These are phyloP conservation scores for Forbesichthys agassizii DNA, from an alignment of 2,113 vertebrate genomes.

Conservation along the genomic window DNA sequence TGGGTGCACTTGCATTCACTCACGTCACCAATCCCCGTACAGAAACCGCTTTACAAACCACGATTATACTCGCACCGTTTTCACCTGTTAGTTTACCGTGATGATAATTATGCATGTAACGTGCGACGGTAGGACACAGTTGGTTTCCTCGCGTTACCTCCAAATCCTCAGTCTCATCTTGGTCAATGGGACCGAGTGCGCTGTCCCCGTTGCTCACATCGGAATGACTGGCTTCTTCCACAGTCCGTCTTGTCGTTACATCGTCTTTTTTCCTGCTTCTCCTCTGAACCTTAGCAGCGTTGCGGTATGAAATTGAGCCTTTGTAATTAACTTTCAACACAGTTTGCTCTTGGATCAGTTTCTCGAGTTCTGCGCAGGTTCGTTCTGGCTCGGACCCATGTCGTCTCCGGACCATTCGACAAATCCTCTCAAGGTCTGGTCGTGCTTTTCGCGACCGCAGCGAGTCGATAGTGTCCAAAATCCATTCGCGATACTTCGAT, in stretches of 20 bases:
- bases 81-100: slow-evolving; percentile 53
- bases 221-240: slow-evolving; percentile 76
- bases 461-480: slow-evolving; percentile 91
- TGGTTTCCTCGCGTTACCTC: slow-evolving; percentile 58
- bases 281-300: slow-evolving; percentile 85
- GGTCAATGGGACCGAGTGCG: slow-evolving; percentile 72
- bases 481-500: slow-evolving; percentile 87
- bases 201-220: slow-evolving; percentile 78
- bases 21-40: slow-evolving; percentile 50
- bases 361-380: slow-evolving; percentile 88
- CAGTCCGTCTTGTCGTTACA: slow-evolving; percentile 69
- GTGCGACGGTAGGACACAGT: slow-evolving; percentile 22
- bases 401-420: slow-evolving; percentile 89
- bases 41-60: not conserved
- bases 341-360: slow-evolving; percentile 88
- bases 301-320: slow-evolving; percentile 90
- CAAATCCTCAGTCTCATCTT: slow-evolving; percentile 72
- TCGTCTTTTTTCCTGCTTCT: slow-evolving; percentile 81
- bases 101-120: slow-evolving; percentile 22
- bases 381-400: slow-evolving; percentile 89
- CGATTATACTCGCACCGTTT: not conserved
- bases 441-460: slow-evolving; percentile 90
- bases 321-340: slow-evolving; percentile 93
- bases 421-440: slow-evolving; percentile 91
- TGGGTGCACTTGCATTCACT: slow-evolving; percentile 75